These are phyloP conservation scores for Phrynosoma platyrhinos DNA, from an alignment of 2,113 vertebrate species.

Conservation along the genomic window DNA sequence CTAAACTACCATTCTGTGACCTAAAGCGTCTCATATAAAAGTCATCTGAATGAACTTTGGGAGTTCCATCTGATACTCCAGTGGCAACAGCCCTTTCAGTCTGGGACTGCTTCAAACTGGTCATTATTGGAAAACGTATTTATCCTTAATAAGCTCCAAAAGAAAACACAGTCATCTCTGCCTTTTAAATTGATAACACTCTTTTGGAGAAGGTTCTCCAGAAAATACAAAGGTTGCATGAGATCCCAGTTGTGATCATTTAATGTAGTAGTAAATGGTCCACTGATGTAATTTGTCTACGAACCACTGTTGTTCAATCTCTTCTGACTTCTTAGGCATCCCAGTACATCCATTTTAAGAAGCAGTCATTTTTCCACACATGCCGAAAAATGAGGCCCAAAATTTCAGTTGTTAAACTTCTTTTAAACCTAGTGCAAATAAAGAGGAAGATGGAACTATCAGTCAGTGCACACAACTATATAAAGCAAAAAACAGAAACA, in stretches of 20 bases:
- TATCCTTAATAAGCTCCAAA: conserved; percentile 74
- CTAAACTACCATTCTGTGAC: conserved; percentile 88
- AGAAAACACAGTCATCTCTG: conserved; percentile 76
- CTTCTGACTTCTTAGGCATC: conserved; percentile 54
- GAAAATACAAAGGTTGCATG: conserved; percentile 73
- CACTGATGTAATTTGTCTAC: conserved; percentile 34
- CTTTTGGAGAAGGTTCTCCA: conserved; percentile 79
- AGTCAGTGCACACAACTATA: conserved; percentile 15
- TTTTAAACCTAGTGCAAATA: conserved; percentile 63
- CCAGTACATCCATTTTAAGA: conserved; percentile 68
- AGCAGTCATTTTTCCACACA: conserved; percentile 56
- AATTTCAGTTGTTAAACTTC: conserved; percentile 34
- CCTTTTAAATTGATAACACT: conserved; percentile 72
- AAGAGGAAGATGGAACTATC: conserved; percentile 52
- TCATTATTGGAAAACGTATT: conserved; percentile 82
- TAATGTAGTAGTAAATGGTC: conserved; percentile 65
- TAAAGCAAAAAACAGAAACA: background rate
- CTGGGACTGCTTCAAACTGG: conserved; percentile 91
- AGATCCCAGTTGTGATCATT: conserved; percentile 76
- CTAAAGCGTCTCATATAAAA: conserved; percentile 93
- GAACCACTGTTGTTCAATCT: conserved; percentile 63
- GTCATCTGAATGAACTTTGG: conserved; percentile 89
- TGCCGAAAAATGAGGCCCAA: conserved; percentile 42
- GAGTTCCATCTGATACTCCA: conserved; percentile 80
- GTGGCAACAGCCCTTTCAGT: conserved; percentile 88